Evolutionary conservation across 30 jellyfish, hydroid and myxozoan genomes (phyloP).

Genomic region (Aurelia sp.): DNA sequence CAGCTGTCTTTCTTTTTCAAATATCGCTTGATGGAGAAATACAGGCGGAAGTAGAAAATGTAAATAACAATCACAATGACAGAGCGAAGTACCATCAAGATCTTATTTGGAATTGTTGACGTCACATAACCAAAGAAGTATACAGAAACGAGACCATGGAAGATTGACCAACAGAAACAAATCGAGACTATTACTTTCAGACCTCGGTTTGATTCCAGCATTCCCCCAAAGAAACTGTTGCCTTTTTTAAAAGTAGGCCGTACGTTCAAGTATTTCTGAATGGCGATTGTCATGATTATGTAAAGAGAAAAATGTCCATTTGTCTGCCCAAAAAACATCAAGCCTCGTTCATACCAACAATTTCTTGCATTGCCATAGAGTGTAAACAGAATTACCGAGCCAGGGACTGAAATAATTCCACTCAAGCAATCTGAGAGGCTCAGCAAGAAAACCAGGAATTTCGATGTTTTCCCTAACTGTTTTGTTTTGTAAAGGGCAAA

Average conservation of each 20-base stretch:
- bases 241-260: conserved; percentile 5
- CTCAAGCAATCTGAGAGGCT: conserved; percentile 43
- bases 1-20: neutral
- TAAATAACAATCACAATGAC: conserved; percentile 1
- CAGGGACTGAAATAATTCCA: conserved; percentile 32
- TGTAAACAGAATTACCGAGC: conserved; percentile 15
- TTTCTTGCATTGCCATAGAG: conserved; percentile 36
- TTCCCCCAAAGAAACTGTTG: neutral
- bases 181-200: neutral
- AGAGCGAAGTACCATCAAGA: conserved; percentile 25
- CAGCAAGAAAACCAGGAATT: conserved; percentile 17
- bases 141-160: conserved; percentile 43
- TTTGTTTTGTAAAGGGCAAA: conserved; percentile 24
- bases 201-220: conserved; percentile 3
- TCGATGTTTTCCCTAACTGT: conserved; percentile 27
- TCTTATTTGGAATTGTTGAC: conserved; percentile 16
- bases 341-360: conserved; percentile 36
- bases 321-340: conserved; percentile 48
- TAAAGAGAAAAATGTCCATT: conserved; percentile 54
- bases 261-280: conserved; percentile 31
- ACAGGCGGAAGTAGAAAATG: conserved; percentile 29
- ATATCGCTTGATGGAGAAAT: conserved; percentile 29
- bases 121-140: conserved; percentile 45
- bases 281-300: conserved; percentile 34
- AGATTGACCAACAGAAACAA: conserved; percentile 6